Percentiles rank a stretch among this genome's conserved stretches.
These are phyloP conservation scores for Tachystola acroxantha DNA, from an alignment of 2,888 invertebrate species.

Conservation along the genomic window DNA sequence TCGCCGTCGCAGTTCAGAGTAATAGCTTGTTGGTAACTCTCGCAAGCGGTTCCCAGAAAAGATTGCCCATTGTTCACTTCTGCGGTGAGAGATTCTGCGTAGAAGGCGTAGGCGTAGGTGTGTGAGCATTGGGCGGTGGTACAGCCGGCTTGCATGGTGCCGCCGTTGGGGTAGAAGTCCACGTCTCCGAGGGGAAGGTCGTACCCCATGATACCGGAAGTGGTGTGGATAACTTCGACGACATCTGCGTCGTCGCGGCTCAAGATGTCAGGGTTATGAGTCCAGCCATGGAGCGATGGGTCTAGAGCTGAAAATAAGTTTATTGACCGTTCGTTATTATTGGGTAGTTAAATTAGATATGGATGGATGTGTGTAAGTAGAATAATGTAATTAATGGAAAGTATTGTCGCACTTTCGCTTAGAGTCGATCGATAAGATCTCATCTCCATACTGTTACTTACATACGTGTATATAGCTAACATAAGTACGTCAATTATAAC, in stretches of 20 bases:
- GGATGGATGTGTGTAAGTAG: too few relatives aligned
- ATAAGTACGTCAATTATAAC: too few relatives aligned
- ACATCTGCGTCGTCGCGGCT: constrained; percentile 40
- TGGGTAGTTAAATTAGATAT: too few relatives aligned
- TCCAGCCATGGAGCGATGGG: constrained; percentile 63
- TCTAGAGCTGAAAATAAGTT: constrained; percentile 48
- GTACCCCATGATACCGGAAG: constrained; percentile 50
- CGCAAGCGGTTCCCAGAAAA: constrained; percentile 57
- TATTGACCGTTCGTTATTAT: too few relatives aligned
- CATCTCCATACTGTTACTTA: too few relatives aligned
- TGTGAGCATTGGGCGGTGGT: constrained; percentile 42
- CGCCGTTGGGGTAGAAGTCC: constrained; percentile 67
- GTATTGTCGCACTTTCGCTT: too few relatives aligned
- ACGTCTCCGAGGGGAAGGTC: constrained; percentile 55
- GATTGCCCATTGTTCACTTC: constrained; percentile 23
- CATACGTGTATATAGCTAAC: too few relatives aligned
- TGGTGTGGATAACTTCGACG: constrained; percentile 63
- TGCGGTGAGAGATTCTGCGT: constrained; percentile 50
- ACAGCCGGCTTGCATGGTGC: constrained; percentile 48
- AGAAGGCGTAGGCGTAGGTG: constrained; percentile 42
- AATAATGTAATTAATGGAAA: too few relatives aligned
- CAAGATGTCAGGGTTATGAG: constrained; percentile 48
- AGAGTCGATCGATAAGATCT: too few relatives aligned
- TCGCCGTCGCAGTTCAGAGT: constrained; percentile 36
- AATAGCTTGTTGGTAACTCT: constrained; percentile 38